A percentile compares a stretch with the other conserved stretches of the same genome.
phyloP scores from a whole-genome alignment of 1,140 invertebrate species.

The Dendroctonus valens region DNA sequence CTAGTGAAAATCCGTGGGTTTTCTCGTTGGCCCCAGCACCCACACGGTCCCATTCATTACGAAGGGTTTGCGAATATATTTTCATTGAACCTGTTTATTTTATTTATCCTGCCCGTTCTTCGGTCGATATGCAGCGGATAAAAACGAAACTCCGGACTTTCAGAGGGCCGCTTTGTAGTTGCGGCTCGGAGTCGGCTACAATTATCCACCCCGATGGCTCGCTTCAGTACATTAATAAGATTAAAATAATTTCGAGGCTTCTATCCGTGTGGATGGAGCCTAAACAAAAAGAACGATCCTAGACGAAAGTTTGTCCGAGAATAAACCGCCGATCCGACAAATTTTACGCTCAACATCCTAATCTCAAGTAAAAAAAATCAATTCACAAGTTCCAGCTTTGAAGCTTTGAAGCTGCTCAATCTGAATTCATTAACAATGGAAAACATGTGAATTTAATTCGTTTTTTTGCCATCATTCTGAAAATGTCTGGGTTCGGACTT shows the following conservation, averaged over 20 bases:
- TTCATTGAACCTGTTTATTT: slow-evolving; percentile 9
- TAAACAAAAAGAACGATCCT: neutral
- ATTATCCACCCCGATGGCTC: slow-evolving; percentile 12
- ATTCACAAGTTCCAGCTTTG: too few species aligned
- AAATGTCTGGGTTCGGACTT: too few species aligned
- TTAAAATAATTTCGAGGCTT: slow-evolving; percentile 11
- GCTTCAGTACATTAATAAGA: slow-evolving; percentile 15
- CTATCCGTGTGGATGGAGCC: slow-evolving; percentile 2
- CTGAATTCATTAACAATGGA: too few species aligned
- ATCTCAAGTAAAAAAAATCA: too few species aligned
- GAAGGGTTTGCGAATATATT: neutral
- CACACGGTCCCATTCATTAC: neutral
- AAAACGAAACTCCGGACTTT: slow-evolving; percentile 11
- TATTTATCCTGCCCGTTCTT: slow-evolving; percentile 10
- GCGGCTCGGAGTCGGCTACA: slow-evolving; percentile 10
- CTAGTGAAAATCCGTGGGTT: too few species aligned
- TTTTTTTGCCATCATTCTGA: too few species aligned
- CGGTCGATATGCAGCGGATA: slow-evolving; percentile 11
- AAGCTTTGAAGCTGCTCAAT: too few species aligned
- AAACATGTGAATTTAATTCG: too few species aligned
- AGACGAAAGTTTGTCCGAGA: too few species aligned
- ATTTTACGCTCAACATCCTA: too few species aligned
- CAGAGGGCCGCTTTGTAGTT: slow-evolving; percentile 12
- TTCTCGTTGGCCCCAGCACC: neutral
- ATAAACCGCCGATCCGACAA: too few species aligned